phyloP scores from a whole-genome alignment of 23 tunicate species.

The Trididemnum clinides region DNA sequence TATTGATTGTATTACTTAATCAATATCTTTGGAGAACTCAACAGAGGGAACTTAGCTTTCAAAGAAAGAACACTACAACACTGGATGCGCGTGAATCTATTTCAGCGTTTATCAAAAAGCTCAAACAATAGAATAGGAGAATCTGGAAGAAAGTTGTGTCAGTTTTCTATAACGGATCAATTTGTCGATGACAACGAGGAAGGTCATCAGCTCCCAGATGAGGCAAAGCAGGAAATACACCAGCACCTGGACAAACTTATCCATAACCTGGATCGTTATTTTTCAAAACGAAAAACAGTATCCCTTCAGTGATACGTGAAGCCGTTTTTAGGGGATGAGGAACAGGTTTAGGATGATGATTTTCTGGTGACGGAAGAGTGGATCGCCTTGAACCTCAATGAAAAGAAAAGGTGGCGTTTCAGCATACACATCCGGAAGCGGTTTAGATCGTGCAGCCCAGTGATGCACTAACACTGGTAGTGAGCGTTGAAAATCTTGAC shows the following conservation, averaged over 20 bases:
- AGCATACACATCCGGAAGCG: neutral
- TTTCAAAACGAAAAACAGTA: neutral
- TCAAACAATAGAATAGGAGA: too few relatives aligned
- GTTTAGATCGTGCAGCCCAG: neutral
- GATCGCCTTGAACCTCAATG: neutral
- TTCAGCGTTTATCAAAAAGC: too few relatives aligned
- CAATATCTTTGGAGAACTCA: too few relatives aligned
- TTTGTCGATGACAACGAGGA: neutral
- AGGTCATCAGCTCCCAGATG: neutral
- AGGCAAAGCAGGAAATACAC: too few relatives aligned
- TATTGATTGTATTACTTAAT: too few relatives aligned
- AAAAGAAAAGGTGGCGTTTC: neutral
- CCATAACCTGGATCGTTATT: too few relatives aligned
- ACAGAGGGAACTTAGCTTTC: too few relatives aligned
- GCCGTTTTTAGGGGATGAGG: neutral
- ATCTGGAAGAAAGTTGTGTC: too few relatives aligned
- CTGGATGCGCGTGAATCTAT: too few relatives aligned
- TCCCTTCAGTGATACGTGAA: neutral
- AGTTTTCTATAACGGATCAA: neutral
- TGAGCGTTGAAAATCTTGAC: neutral
- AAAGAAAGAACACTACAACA: too few relatives aligned
- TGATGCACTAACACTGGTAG: too few relatives aligned
- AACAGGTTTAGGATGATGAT: neutral
- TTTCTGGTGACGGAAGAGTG: neutral
- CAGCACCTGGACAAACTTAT: neutral